Evolutionary conservation across 2,888 invertebrate species (phyloP).

Genomic region (Drosophila mercatorum): DNA sequence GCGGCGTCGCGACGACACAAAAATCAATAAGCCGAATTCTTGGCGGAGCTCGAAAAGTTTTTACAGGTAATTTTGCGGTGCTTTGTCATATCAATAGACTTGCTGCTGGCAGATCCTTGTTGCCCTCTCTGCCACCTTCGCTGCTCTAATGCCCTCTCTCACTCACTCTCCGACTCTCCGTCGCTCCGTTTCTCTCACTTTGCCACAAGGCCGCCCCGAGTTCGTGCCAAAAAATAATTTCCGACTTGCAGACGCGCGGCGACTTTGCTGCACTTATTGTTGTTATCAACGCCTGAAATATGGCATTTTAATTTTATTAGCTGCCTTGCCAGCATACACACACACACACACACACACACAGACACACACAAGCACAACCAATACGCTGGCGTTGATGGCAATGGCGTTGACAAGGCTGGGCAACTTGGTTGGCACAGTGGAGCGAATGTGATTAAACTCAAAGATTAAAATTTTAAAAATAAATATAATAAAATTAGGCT

Average conservation of each 20-base stretch:
- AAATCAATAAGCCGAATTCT: slow-evolving; percentile 67
- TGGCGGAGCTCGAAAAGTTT: slow-evolving; percentile 52
- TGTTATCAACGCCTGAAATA: slow-evolving; percentile 81
- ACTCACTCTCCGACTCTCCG: background rate
- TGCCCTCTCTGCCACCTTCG: background rate
- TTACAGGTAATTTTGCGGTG: slow-evolving; percentile 66
- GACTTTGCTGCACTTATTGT: slow-evolving; percentile 81
- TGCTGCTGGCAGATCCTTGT: slow-evolving; percentile 20
- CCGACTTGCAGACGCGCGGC: slow-evolving; percentile 58
- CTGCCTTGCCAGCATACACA: slow-evolving; percentile 56
- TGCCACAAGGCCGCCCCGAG: slow-evolving; percentile 66
- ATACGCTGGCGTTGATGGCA: slow-evolving; percentile 46
- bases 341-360: slow-evolving; percentile 19
- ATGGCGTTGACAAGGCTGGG: slow-evolving; percentile 54
- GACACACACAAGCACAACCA: slow-evolving; percentile 8
- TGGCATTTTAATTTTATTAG: slow-evolving; percentile 81
- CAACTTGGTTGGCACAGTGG: slow-evolving; percentile 54
- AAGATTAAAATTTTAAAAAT: background rate
- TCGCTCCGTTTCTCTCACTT: slow-evolving; percentile 3
- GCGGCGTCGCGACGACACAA: slow-evolving; percentile 49
- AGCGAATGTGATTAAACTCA: background rate
- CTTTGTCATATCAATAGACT: slow-evolving; percentile 70
- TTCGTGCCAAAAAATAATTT: slow-evolving; percentile 80
- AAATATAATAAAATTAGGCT: background rate
- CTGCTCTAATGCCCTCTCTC: background rate